These are phyloP conservation scores for Xenentodon cancila DNA, from an alignment of 2,797 vertebrate species.

Conservation along the genomic window DNA sequence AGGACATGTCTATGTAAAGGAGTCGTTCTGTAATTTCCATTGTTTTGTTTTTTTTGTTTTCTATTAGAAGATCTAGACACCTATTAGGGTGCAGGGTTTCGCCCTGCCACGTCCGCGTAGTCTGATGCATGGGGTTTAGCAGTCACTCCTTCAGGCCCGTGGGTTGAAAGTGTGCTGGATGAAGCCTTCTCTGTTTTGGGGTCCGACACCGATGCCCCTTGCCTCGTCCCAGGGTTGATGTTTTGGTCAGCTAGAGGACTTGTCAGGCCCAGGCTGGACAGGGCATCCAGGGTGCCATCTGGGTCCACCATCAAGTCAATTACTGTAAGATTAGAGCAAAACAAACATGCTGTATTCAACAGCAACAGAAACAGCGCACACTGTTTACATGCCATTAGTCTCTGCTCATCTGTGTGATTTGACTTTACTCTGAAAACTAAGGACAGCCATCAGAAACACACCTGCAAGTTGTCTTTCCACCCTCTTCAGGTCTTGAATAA, in stretches of 20 bases:
- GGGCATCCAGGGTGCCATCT: constrained; percentile 92
- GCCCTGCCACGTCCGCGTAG: constrained; percentile 76
- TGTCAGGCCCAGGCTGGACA: constrained; percentile 87
- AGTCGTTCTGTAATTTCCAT: constrained; percentile 9
- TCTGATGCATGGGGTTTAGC: constrained; percentile 66
- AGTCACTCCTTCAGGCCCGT: constrained; percentile 53
- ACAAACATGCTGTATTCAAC: constrained; percentile 8
- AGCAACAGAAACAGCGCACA: background rate
- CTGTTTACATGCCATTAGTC: too few species aligned
- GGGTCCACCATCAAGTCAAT: constrained; percentile 98
- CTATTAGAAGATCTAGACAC: constrained; percentile 44
- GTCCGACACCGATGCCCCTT: constrained; percentile 32
- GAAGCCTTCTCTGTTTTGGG: constrained; percentile 33
- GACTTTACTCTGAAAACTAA: too few species aligned
- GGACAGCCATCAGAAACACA: constrained; percentile 60
- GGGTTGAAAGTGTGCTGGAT: constrained; percentile 32
- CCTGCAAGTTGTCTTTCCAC: constrained; percentile 94
- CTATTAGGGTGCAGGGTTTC: constrained; percentile 71
- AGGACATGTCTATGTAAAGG: constrained; percentile 13
- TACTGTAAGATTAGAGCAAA: constrained; percentile 72
- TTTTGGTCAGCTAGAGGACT: constrained; percentile 84
- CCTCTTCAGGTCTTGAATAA: constrained; percentile 93
- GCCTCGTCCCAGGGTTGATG: constrained; percentile 75
- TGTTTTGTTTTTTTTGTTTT: constrained; percentile 10
- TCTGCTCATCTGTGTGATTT: background rate